Percentiles rank a stretch among this genome's conserved stretches.
These are phyloP conservation scores for Corythoichthys intestinalis DNA, from an alignment of 2,113 vertebrate genomes.

Conservation along the genomic window DNA sequence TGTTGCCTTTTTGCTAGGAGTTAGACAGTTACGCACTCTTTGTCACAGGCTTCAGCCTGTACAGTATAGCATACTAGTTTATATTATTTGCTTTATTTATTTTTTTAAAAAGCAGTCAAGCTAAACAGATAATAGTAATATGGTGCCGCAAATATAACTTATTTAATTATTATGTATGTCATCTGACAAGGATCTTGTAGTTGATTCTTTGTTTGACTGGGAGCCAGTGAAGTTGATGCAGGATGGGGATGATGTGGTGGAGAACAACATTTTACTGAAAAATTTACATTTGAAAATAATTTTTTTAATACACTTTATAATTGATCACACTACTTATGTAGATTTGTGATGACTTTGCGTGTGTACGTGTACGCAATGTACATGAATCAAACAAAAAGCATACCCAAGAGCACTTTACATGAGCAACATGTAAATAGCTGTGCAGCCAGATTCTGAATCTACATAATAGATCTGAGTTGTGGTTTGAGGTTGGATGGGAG, in stretches of 20 bases:
- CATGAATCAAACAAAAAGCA: conserved; percentile 19
- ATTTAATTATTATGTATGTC: too few relatives aligned
- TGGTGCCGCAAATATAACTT: conserved; percentile 5
- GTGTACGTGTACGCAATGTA: not conserved
- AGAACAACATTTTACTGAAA: not conserved
- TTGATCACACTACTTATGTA: not conserved
- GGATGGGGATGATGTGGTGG: too few relatives aligned
- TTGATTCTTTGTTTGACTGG: too few relatives aligned
- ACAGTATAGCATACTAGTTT: too few relatives aligned
- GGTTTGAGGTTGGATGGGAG: conserved; percentile 59
- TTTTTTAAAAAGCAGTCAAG: conserved; percentile 3
- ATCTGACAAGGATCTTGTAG: too few relatives aligned
- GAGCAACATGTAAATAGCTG: conserved; percentile 42
- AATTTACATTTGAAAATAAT: not conserved
- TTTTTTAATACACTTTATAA: not conserved
- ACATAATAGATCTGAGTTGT: conserved; percentile 69
- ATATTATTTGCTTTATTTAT: too few relatives aligned
- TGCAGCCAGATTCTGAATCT: conserved; percentile 61
- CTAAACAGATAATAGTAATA: not conserved
- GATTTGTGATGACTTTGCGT: not conserved
- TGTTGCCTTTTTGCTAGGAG: too few relatives aligned
- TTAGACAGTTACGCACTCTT: too few relatives aligned
- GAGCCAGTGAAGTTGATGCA: too few relatives aligned
- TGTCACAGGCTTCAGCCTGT: too few relatives aligned
- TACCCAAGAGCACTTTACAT: conserved; percentile 24